Evolutionary conservation across 2,113 vertebrate genomes (phyloP).

Genomic region (Alligator sinensis): DNA sequence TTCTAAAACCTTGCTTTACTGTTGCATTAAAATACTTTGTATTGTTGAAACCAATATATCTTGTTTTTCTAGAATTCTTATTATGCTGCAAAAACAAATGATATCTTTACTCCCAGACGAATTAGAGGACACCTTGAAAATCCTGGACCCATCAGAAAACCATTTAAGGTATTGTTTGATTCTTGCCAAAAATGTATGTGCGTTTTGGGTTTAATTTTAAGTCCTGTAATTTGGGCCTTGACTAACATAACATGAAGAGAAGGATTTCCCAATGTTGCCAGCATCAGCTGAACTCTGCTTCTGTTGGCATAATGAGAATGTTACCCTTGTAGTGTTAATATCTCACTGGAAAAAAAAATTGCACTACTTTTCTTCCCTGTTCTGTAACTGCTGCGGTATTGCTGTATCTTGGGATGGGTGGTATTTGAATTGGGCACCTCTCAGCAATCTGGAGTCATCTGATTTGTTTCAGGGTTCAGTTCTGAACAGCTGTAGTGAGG

Average conservation of each 20-base stretch:
- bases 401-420: not conserved
- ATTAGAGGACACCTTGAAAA: constrained; percentile 69
- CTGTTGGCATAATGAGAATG: not conserved
- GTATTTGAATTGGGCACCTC: not conserved
- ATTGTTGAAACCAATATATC: not conserved
- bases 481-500: not conserved
- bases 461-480: not conserved
- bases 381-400: not conserved
- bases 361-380: not conserved
- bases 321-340: not conserved
- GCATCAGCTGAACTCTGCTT: not conserved
- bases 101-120: constrained; percentile 40
- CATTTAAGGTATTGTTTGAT: constrained; percentile 73
- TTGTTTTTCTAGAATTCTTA: constrained; percentile 73
- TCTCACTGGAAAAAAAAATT: not conserved
- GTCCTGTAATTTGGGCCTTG: not conserved
- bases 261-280: not conserved
- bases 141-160: constrained; percentile 61
- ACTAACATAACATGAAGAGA: not conserved
- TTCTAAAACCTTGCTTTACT: not conserved
- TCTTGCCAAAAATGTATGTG: not conserved
- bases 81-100: constrained; percentile 62
- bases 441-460: not conserved
- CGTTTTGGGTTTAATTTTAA: constrained; percentile 7
- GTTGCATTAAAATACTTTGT: not conserved